These are phyloP conservation scores for Mustela lutreola DNA, from an alignment of 2,113 vertebrate species.

Conservation along the genomic window DNA sequence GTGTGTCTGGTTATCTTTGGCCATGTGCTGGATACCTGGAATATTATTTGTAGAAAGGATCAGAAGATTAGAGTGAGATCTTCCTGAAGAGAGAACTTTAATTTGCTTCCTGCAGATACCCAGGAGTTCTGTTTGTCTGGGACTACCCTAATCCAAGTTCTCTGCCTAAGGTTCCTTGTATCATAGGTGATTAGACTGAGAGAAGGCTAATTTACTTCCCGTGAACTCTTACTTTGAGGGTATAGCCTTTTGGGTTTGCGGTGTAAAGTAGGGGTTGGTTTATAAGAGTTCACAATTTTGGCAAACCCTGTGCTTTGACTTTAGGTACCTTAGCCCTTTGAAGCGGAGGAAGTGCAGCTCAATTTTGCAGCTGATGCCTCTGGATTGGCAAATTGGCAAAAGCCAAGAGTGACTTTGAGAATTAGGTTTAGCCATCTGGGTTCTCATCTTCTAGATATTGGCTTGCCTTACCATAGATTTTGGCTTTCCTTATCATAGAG, in stretches of 20 bases:
- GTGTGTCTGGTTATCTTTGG: background rate
- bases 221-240: background rate
- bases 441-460: conserved; percentile 39
- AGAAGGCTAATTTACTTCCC: background rate
- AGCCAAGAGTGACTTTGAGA: background rate
- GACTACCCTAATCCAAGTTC: background rate
- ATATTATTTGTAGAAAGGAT: conserved; percentile 1
- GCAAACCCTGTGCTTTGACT: background rate
- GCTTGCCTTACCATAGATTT: background rate
- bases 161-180: background rate
- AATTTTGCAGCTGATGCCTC: background rate
- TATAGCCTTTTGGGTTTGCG: background rate
- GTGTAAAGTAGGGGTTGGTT: background rate
- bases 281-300: background rate
- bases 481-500: background rate
- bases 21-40: background rate
- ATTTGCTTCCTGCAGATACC: background rate
- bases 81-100: background rate
- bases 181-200: background rate
- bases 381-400: background rate
- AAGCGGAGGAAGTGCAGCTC: background rate
- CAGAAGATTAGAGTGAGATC: background rate
- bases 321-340: background rate
- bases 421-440: background rate
- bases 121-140: background rate